Conservation (phyloP, 2,888 invertebrate species). For the Callyntrura sp. region DNA sequence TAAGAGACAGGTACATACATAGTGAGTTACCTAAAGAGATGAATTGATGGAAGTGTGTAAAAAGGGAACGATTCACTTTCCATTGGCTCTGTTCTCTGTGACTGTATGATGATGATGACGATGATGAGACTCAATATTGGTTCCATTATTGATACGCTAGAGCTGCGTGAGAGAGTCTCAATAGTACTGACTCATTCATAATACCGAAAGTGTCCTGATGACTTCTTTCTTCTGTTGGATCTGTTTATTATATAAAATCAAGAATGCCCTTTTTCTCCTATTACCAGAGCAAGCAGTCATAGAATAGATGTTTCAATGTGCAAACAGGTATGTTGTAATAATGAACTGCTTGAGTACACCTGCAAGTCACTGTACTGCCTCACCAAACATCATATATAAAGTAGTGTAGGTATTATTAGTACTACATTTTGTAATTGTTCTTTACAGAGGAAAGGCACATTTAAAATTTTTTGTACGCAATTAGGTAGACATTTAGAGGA, state of each 20-base stretch:
- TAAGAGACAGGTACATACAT: neutral
- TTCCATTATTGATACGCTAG: neutral
- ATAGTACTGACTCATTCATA: neutral
- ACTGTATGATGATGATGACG: too few relatives aligned
- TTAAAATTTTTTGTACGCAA: too few relatives aligned
- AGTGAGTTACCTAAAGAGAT: conserved; percentile 23
- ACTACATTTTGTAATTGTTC: too few relatives aligned
- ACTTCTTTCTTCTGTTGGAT: neutral
- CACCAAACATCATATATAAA: too few relatives aligned
- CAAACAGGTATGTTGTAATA: too few relatives aligned
- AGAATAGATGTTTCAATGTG: too few relatives aligned
- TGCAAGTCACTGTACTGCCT: too few relatives aligned
- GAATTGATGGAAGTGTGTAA: conserved; percentile 13
- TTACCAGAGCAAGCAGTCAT: too few relatives aligned
- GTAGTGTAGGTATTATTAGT: too few relatives aligned
- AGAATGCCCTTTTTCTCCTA: neutral
- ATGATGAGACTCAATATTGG: conserved; percentile 47
- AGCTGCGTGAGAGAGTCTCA: conserved; percentile 1
- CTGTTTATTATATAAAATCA: conserved; percentile 5
- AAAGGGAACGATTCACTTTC: conserved; percentile 80
- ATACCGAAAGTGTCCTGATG: neutral
- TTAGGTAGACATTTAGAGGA: too few relatives aligned
- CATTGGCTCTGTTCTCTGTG: conserved; percentile 63
- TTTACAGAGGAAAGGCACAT: too few relatives aligned
- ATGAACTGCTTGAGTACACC: too few relatives aligned